phyloP scores from a whole-genome alignment of 2,888 invertebrate genomes.

The Calliphora vomitoria region DNA sequence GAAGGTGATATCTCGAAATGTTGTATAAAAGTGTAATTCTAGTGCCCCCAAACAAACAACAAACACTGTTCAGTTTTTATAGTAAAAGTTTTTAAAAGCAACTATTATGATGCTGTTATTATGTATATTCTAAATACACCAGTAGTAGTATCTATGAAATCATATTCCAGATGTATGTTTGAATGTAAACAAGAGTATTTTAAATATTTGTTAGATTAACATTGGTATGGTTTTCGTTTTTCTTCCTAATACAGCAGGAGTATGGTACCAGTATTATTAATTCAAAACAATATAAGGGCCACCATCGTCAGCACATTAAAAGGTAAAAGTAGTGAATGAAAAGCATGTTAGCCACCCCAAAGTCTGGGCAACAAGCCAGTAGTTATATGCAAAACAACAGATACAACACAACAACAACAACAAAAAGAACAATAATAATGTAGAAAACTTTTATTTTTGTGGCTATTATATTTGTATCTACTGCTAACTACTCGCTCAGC shows the following conservation, averaged over 20 bases:
- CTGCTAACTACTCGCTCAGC: slow-evolving; percentile 10
- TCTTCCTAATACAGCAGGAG: slow-evolving; percentile 3
- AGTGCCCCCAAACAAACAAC: not conserved
- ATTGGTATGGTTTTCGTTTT: slow-evolving; percentile 4
- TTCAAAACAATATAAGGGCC: slow-evolving; percentile 48
- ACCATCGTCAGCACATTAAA: slow-evolving; percentile 3
- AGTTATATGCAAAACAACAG: slow-evolving; percentile 34
- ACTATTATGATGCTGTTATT: slow-evolving; percentile 25
- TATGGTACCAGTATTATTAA: slow-evolving; percentile 37
- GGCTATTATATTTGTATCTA: slow-evolving; percentile 34
- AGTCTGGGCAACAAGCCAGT: not conserved
- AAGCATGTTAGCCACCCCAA: not conserved
- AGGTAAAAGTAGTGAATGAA: slow-evolving; percentile 10
- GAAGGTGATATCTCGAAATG: too few species aligned
- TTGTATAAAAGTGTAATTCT: too few species aligned
- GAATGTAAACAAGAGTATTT: slow-evolving; percentile 17
- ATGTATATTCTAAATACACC: slow-evolving; percentile 1
- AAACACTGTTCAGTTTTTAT: not conserved
- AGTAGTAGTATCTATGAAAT: slow-evolving; percentile 7
- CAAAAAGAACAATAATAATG: slow-evolving; percentile 11
- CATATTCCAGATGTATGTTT: not conserved
- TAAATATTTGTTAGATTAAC: slow-evolving; percentile 51
- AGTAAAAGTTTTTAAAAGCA: slow-evolving; percentile 39
- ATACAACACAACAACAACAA: slow-evolving; percentile 8
- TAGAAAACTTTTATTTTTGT: slow-evolving; percentile 40